A percentile compares a stretch with the other conserved stretches of the same genome.
Conservation (phyloP, 2,888 invertebrate species). For the Brenthis hecate region DNA sequence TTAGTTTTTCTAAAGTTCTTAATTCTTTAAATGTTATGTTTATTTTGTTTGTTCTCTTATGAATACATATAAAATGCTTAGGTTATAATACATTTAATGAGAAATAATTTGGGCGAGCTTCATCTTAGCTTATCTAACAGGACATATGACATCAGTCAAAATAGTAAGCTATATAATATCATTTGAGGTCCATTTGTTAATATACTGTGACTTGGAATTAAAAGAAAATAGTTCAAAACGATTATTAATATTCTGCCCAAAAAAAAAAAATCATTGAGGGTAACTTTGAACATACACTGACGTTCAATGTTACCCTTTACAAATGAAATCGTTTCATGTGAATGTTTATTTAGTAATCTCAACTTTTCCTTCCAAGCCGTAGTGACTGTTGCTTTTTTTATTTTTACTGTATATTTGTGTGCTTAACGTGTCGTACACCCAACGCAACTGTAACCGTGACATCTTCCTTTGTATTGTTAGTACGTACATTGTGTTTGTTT, state of each 20-base stretch:
- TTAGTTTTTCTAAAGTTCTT: no score
- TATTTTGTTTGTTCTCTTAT: conserved; percentile 33
- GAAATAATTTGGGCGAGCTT: conserved; percentile 41
- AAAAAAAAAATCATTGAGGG: no score
- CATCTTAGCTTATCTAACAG: conserved; percentile 48
- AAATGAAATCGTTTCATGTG: not conserved
- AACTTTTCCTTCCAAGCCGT: conserved; percentile 41
- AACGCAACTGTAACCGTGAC: conserved; percentile 41
- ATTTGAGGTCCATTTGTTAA: conserved; percentile 46
- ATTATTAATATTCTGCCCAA: no score
- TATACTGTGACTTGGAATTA: conserved; percentile 35
- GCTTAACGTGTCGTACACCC: conserved; percentile 49
- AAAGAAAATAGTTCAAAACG: conserved; percentile 8
- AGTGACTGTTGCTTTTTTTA: conserved; percentile 45
- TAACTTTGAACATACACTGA: no score
- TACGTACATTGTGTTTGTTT: conserved; percentile 8
- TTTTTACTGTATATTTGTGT: conserved; percentile 48
- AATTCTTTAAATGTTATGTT: not conserved
- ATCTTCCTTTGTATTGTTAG: conserved; percentile 13
- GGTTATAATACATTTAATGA: conserved; percentile 35
- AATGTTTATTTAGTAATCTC: conserved; percentile 18
- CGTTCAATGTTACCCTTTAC: not conserved
- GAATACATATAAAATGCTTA: conserved; percentile 39
- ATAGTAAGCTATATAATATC: conserved; percentile 42
- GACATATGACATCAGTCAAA: conserved; percentile 41